phyloP scores from a whole-genome alignment of 2,797 vertebrate species.

The Mormyrus hasselquistii region DNA sequence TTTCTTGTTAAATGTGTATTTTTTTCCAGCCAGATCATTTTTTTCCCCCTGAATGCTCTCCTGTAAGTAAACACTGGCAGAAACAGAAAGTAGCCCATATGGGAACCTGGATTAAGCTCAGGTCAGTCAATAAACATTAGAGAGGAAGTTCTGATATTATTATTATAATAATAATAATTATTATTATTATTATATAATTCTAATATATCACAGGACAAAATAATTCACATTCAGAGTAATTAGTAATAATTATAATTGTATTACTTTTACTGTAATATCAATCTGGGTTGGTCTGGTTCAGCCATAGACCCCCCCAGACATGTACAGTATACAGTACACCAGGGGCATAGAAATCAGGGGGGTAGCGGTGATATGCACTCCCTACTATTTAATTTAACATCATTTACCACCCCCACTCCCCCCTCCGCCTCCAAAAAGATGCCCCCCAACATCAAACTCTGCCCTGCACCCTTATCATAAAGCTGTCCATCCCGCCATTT shows the following conservation, averaged over 20 bases:
- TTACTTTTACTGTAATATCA: background rate
- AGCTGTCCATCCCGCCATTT: background rate
- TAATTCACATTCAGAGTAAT: background rate
- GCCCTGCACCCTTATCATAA: background rate
- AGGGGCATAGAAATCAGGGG: background rate
- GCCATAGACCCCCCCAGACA: background rate
- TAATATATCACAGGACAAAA: background rate
- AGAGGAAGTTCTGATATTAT: background rate
- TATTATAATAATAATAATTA: background rate
- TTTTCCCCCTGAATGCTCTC: background rate
- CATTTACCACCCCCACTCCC: background rate
- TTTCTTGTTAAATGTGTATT: background rate
- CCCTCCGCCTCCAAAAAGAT: background rate
- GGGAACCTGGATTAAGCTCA: background rate
- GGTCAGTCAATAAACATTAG: background rate
- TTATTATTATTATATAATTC: background rate
- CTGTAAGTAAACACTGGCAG: background rate
- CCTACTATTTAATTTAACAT: background rate
- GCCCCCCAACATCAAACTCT: background rate
- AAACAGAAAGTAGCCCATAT: background rate
- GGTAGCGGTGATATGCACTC: background rate
- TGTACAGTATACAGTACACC: background rate
- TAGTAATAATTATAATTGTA: background rate
- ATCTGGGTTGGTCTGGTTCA: background rate
- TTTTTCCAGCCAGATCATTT: background rate